Conservation (phyloP, 2,113 vertebrate species). For the Phocoena phocoena region DNA sequence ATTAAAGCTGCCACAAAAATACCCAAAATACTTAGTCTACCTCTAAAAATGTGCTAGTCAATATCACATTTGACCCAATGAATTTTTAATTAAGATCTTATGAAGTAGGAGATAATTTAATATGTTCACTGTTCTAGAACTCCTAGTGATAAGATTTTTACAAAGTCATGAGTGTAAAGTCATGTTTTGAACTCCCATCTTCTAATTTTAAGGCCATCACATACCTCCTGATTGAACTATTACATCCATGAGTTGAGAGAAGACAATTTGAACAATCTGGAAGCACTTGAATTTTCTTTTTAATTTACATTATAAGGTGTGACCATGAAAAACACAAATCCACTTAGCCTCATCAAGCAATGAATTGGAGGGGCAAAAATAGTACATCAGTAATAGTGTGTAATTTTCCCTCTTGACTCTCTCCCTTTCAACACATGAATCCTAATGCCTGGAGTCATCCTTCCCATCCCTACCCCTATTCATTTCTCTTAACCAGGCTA, state of each 20-base stretch:
- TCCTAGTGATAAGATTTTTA: background rate
- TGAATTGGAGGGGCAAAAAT: background rate
- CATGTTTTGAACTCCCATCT: background rate
- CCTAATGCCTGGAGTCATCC: background rate
- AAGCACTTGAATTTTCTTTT: background rate
- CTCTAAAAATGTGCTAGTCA: background rate
- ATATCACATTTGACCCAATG: background rate
- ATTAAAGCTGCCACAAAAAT: background rate
- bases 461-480: rapidly evolving
- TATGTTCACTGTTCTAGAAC: background rate
- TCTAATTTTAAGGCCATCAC: background rate
- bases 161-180: background rate
- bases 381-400: background rate
- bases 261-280: background rate
- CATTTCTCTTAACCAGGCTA: background rate
- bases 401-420: no score
- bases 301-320: background rate
- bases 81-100: background rate
- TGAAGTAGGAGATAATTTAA: background rate
- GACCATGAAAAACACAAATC: background rate
- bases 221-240: background rate
- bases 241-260: background rate
- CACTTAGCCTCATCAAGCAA: background rate
- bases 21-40: background rate
- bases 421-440: background rate